A percentile compares a stretch with the other conserved stretches of the same genome.
Evolutionary conservation across 2,888 invertebrate genomes (phyloP).

Genomic region (Apamea crenata): DNA sequence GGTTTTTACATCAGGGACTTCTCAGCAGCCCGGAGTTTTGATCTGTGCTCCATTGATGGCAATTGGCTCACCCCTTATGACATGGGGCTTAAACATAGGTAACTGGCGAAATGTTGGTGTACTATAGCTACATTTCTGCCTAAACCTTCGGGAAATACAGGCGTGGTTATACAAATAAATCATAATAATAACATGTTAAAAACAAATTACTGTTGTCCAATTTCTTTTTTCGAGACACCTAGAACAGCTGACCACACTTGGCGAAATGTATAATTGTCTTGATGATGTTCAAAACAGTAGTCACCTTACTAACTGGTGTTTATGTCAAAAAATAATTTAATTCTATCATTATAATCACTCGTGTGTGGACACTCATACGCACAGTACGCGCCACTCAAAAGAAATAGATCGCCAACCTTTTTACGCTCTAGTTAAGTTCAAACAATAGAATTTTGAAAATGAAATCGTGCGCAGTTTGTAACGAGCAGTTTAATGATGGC

Average conservation of each 20-base stretch:
- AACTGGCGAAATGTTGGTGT: neutral
- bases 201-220: neutral
- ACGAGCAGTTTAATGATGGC: neutral
- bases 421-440: neutral
- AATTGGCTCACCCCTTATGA: neutral
- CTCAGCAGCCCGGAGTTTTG: neutral
- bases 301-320: neutral
- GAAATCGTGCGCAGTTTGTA: neutral
- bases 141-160: neutral
- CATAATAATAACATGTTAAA: too few species aligned
- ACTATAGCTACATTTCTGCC: neutral
- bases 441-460: neutral
- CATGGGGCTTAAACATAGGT: neutral
- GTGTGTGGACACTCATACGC: neutral
- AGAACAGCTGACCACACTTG: neutral
- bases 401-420: slow-evolving; percentile 1
- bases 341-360: neutral
- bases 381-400: neutral
- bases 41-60: neutral
- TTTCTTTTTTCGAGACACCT: neutral
- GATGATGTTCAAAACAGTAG: neutral
- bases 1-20: neutral
- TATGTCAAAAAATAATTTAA: neutral
- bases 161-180: too few species aligned
- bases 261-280: neutral